A percentile compares a stretch with the other conserved stretches of the same genome.
Evolutionary conservation across 2,888 invertebrate genomes (phyloP).

Genomic region (Drosophila tripunctata): DNA sequence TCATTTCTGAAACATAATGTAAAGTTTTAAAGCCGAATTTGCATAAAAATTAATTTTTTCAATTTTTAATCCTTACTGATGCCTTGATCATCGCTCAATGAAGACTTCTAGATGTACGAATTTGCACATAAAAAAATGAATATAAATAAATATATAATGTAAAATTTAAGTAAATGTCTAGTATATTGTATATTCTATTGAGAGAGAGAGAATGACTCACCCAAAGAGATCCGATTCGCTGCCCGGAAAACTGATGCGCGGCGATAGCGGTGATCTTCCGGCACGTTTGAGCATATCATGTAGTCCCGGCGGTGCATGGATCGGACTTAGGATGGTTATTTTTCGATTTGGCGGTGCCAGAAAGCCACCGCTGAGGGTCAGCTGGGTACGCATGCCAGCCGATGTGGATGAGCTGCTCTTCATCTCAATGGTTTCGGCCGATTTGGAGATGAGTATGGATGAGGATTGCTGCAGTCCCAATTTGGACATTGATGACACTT

Average conservation of each 20-base stretch:
- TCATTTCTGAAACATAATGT: too few species aligned
- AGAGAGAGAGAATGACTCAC: constrained; percentile 72
- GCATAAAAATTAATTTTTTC: too few species aligned
- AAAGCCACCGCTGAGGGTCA: constrained; percentile 83
- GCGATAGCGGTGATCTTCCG: constrained; percentile 83
- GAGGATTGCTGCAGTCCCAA: constrained; percentile 83
- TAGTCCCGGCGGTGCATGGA: constrained; percentile 88
- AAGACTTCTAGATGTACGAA: too few species aligned
- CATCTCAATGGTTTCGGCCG: constrained; percentile 84
- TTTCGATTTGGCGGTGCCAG: constrained; percentile 85
- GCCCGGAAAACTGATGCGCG: constrained; percentile 84
- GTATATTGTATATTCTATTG: not conserved
- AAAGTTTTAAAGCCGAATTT: too few species aligned
- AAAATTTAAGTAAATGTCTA: not conserved
- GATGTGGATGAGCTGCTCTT: constrained; percentile 77
- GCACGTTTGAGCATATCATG: constrained; percentile 83
- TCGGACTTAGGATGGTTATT: constrained; percentile 92
- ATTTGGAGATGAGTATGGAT: constrained; percentile 84
- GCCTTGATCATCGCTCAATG: too few species aligned
- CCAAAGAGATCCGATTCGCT: constrained; percentile 84
- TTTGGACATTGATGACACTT: constrained; percentile 72
- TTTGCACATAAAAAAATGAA: too few species aligned
- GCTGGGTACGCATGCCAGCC: constrained; percentile 83
- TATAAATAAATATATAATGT: too few species aligned
- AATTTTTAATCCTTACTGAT: too few species aligned